Evolutionary conservation across 2,113 vertebrate genomes (phyloP), one percentile per base, ranked within the genome.

Genomic region (Labeo rohita): DNA sequence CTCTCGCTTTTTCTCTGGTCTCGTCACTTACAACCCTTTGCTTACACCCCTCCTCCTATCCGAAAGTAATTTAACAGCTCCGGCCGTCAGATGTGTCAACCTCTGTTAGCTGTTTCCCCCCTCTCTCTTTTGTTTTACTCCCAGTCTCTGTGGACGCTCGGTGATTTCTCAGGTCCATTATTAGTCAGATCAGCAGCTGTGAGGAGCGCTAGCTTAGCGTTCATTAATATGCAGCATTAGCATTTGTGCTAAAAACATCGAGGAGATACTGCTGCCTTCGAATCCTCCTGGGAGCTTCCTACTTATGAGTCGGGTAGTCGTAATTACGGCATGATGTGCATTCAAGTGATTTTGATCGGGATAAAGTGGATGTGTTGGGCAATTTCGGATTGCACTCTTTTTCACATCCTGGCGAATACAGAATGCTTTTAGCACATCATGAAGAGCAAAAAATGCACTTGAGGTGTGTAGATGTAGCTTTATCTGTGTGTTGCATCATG

Each of bases 111-210:
- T 39, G 21, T 66, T 65, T 45, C 43, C 16, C 49, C 9, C 8
- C 9, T 76, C 56, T 76, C n/a, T 54, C 78, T 85, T 43, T 85
- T 61, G 54, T 56, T 82, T 82, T 54, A 66, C n/a, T 68, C 59
- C 68, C 43, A 7, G 21, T 52, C 52, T 47, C 72, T 70, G 34
- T 63, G 80, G 79, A 86, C 88, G 56, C 76, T 47, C 76, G 80
- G 93, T 84, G 78, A 87, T 87, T 78, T 88, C 82, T 87, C 63
- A 4, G 86, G 86, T 83, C 66, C 78, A 85, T 87, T 88, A 87
- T 87, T 66, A 49, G 73, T 74, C 73, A 72, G 72, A 82, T 85
- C 50, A 80, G 66, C 49, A 80, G 21, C 15, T 7, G 34, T 54
- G 59, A 18, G 28, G 34, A 8, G 28, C 3, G 3, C 49, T 83